These are phyloP conservation scores for Stratiomys singularior DNA, from an alignment of 2,888 invertebrate species.

Conservation along the genomic window DNA sequence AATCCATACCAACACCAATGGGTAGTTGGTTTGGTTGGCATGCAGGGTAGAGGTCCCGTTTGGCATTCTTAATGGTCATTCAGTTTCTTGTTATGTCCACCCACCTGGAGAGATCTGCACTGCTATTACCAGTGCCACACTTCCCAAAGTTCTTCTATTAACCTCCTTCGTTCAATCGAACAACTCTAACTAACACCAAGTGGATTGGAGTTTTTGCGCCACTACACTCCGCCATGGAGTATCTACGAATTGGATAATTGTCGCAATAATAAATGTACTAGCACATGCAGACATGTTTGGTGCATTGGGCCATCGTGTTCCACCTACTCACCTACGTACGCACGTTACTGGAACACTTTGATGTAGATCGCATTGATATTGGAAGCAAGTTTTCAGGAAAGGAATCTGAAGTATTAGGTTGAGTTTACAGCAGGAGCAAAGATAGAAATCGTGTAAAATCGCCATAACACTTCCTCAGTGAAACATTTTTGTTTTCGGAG, in stretches of 20 bases:
- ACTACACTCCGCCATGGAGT: neutral
- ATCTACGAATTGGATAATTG: slow-evolving; percentile 20
- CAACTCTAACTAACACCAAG: slow-evolving; percentile 7
- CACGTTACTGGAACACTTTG: neutral
- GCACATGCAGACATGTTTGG: neutral
- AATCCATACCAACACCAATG: neutral
- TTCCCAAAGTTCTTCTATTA: neutral
- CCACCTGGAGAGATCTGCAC: slow-evolving; percentile 5
- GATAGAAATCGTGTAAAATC: too few species aligned
- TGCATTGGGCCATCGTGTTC: neutral
- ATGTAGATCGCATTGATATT: neutral
- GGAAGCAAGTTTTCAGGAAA: neutral
- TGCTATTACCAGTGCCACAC: neutral
- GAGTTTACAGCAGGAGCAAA: too few species aligned
- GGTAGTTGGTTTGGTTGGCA: too few species aligned
- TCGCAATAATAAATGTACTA: slow-evolving; percentile 21
- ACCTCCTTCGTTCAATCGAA: slow-evolving; percentile 25
- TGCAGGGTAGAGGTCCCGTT: slow-evolving; percentile 10
- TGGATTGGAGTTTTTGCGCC: slow-evolving; percentile 22
- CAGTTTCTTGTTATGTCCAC: neutral
- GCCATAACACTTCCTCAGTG: too few species aligned
- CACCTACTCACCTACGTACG: neutral
- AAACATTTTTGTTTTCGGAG: too few species aligned
- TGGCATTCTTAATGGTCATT: neutral
- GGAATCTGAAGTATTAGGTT: too few species aligned